Percentiles rank a stretch among this genome's conserved stretches.
Conservation (phyloP, 2,113 vertebrate genomes). For the Bettongia penicillata region DNA sequence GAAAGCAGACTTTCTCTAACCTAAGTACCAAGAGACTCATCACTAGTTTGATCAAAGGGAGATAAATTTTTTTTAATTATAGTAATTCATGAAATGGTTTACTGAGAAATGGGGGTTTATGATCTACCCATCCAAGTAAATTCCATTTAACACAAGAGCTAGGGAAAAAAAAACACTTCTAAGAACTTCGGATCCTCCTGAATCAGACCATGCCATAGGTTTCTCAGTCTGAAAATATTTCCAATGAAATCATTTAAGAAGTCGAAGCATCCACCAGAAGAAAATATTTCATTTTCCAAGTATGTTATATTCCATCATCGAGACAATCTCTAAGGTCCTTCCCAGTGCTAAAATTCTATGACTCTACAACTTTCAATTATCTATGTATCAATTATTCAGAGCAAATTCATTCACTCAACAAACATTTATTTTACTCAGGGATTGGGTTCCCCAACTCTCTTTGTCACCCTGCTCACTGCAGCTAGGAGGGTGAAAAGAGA, state of each 20-base stretch:
- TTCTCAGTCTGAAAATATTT: not conserved
- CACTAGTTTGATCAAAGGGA: not conserved
- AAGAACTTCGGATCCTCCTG: conserved; percentile 20
- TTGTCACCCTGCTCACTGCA: not conserved
- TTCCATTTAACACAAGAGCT: not conserved
- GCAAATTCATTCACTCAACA: accelerated
- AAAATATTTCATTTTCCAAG: not conserved
- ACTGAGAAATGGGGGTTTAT: not conserved
- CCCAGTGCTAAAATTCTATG: not conserved
- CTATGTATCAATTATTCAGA: not conserved
- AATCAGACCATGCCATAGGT: not conserved
- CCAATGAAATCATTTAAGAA: not conserved
- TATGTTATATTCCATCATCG: not conserved
- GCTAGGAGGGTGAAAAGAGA: not conserved
- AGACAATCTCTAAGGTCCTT: not conserved
- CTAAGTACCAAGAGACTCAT: not conserved
- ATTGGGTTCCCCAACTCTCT: not conserved
- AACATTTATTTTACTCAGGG: not conserved
- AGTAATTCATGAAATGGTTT: not conserved
- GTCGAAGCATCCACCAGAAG: not conserved
- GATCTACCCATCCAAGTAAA: not conserved
- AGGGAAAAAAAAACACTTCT: conserved; percentile 1
- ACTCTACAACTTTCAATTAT: not conserved
- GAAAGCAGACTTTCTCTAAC: not conserved
- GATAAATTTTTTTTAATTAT: not conserved